These are phyloP conservation scores for Ectropis grisescens DNA, from an alignment of 1,140 invertebrate genomes.

Conservation along the genomic window DNA sequence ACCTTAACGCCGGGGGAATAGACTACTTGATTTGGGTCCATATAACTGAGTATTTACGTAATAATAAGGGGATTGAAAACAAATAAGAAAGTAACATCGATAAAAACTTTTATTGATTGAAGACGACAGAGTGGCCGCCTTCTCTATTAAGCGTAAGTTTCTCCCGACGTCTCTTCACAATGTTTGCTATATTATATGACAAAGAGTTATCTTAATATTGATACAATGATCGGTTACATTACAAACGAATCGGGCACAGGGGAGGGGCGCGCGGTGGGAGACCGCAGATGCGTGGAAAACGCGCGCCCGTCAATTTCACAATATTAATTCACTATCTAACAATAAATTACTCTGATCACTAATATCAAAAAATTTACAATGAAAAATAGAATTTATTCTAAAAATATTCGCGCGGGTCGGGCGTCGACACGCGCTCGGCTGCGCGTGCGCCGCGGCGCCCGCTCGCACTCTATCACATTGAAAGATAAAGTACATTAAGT, in stretches of 20 bases:
- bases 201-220: constrained; percentile 52
- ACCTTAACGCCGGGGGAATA: not conserved
- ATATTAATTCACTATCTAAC: constrained; percentile 67
- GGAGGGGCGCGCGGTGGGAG: constrained; percentile 37
- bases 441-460: constrained; percentile 46
- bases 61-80: too few species aligned
- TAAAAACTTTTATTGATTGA: constrained; percentile 67
- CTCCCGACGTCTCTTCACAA: constrained; percentile 44
- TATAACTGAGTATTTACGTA: too few species aligned
- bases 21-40: too few species aligned
- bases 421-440: constrained; percentile 53
- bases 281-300: constrained; percentile 41
- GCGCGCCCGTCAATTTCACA: constrained; percentile 44
- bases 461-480: constrained; percentile 63
- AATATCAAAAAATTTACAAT: constrained; percentile 67
- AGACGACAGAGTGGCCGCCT: constrained; percentile 40
- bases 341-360: constrained; percentile 57
- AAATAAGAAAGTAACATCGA: constrained; percentile 41
- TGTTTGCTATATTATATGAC: constrained; percentile 48
- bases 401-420: constrained; percentile 49
- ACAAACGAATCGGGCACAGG: constrained; percentile 40
- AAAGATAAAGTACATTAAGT: constrained; percentile 52
- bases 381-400: constrained; percentile 69
- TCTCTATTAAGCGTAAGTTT: constrained; percentile 64
- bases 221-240: constrained; percentile 59